Evolutionary conservation across 2,888 invertebrate genomes (phyloP), one percentile per base, ranked within the genome.

Genomic region (Microctonus hyperodae): DNA sequence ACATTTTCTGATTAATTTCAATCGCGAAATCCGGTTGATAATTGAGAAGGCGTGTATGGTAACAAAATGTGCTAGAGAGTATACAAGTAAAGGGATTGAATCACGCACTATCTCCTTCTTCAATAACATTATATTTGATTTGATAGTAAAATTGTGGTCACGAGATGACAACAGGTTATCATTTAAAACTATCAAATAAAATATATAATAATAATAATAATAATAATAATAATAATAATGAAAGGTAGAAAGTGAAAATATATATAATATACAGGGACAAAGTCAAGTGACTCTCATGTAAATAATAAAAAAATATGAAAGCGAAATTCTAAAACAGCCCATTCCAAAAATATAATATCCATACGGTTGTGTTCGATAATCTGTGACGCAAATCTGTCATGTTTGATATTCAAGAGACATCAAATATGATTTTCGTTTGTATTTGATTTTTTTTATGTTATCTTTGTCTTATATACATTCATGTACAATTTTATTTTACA

Each of bases 301-400:
- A 33, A 31, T 11, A 35, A 7, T n/a, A n/a, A n/a, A 20, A 56
- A 59, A 70, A 63, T 66, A 64, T 66, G 66, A 61, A 64, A 67
- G 61, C 69, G 63, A 69, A 71, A 72, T 72, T 72, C 72, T 71
- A 58, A 59, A 65, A 65, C 70, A 60, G 48, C 72, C 72, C 70
- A 72, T 72, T 70, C n/a, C n/a, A n/a, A n/a, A n/a, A n/a, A n/a
- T n/a, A n/a, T n/a, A n/a, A n/a, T n/a, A n/a, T n/a, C n/a, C n/a
- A n/a, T n/a, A n/a, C n/a, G n/a, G n/a, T 44, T 31, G 11, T 33
- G 31, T 10, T 60, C 31, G 59, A 20, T 16, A 58, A 37, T 58
- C 40, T 58, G 37, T 37, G 16, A 58, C 44, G 59, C 31, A 28
- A 60, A 60, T 31, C 48, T 60, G 59, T 60, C 59, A 25, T 22